Evolutionary conservation across 2,797 vertebrate genomes (phyloP).

Genomic region (Delichon dasypus): DNA sequence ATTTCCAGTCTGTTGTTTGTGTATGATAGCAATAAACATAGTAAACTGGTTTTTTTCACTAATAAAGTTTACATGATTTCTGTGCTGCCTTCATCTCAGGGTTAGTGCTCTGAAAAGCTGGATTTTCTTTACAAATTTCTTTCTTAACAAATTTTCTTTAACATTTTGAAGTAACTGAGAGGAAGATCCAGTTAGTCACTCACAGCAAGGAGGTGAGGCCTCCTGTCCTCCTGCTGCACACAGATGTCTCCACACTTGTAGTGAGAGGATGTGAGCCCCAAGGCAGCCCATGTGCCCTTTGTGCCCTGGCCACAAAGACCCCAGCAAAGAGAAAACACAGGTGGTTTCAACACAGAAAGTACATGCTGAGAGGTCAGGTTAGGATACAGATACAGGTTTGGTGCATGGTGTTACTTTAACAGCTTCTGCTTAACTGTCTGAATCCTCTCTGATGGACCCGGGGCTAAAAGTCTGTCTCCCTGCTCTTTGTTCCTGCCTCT

Average conservation of each 20-base stretch:
- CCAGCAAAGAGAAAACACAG: not conserved
- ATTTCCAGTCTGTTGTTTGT: not conserved
- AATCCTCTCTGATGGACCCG: not conserved
- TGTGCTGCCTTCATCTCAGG: not conserved
- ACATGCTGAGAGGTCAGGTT: not conserved
- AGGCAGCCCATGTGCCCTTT: not conserved
- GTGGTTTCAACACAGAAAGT: not conserved
- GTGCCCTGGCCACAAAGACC: not conserved
- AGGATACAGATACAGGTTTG: not conserved
- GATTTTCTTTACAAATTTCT: not conserved
- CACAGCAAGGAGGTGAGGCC: not conserved
- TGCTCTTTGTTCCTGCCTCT: not conserved
- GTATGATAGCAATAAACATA: not conserved
- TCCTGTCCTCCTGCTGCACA: not conserved
- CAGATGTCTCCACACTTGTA: accelerated
- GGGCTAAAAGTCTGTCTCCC: not conserved
- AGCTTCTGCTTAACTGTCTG: not conserved
- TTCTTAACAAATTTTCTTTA: not conserved
- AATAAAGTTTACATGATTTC: not conserved
- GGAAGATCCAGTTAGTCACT: not conserved
- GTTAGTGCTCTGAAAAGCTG: not conserved
- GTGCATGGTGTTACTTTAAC: not conserved
- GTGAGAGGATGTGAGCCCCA: not conserved
- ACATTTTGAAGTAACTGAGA: not conserved
- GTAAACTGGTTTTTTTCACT: not conserved